Conservation (phyloP, 2,113 vertebrate genomes). For the Diphyllodes magnificus region DNA sequence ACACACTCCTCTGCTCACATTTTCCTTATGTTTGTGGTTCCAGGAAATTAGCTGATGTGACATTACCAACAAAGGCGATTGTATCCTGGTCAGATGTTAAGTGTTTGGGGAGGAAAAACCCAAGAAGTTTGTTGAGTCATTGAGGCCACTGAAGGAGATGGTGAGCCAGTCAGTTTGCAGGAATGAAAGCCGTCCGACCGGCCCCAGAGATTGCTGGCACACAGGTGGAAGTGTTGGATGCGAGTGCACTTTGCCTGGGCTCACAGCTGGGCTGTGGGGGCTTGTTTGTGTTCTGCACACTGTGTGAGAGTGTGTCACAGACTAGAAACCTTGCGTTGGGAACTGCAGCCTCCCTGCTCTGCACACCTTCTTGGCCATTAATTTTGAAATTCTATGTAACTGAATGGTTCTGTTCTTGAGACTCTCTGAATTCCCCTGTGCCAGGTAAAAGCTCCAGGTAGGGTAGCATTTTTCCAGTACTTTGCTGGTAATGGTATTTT, state of each 20-base stretch:
- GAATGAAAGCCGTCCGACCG: background rate
- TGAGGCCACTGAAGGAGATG: background rate
- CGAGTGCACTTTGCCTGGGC: accelerated
- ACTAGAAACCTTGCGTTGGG: background rate
- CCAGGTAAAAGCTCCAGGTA: background rate
- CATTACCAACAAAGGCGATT: background rate
- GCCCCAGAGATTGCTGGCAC: background rate
- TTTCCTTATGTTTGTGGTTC: background rate
- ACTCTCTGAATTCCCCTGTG: background rate
- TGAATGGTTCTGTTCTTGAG: background rate
- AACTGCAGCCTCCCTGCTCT: background rate
- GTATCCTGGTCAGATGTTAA: too few relatives aligned
- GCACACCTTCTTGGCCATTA: background rate
- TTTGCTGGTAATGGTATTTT: background rate
- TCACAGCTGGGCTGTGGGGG: background rate
- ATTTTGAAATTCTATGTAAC: background rate
- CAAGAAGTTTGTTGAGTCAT: background rate
- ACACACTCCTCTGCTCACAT: background rate
- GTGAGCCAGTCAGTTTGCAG: background rate
- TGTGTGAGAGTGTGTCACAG: accelerated
- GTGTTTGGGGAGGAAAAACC: too few relatives aligned
- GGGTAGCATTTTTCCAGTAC: background rate
- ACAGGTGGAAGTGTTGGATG: background rate
- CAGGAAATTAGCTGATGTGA: background rate
- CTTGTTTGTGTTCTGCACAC: background rate